Conservation (phyloP, 2,113 vertebrate genomes). For the Proteles cristata region DNA sequence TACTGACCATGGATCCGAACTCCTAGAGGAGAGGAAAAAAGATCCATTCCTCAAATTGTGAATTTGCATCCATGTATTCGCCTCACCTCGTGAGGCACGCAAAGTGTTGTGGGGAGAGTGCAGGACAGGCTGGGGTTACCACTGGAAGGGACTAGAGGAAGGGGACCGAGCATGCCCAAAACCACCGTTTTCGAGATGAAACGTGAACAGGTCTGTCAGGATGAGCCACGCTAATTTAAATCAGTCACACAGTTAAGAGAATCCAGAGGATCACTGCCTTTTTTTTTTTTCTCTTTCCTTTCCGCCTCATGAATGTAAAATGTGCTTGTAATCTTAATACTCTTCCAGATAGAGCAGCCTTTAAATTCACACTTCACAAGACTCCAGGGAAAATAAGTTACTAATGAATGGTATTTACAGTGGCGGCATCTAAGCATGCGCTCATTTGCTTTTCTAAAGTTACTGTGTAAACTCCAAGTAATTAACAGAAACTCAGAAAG, state of each 20-base stretch:
- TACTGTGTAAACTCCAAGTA: constrained; percentile 79
- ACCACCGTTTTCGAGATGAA: constrained; percentile 81
- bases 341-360: constrained; percentile 84
- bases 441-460: constrained; percentile 84
- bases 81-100: fast-evolving
- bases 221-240: constrained; percentile 87
- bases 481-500: constrained; percentile 78
- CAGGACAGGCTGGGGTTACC: constrained; percentile 73
- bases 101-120: constrained; percentile 51
- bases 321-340: constrained; percentile 89
- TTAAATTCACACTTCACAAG: constrained; percentile 87
- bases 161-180: constrained; percentile 72
- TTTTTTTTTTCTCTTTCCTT: constrained; percentile 86
- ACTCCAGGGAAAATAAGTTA: constrained; percentile 89
- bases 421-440: constrained; percentile 82
- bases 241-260: constrained; percentile 86
- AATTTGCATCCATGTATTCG: not conserved
- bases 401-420: constrained; percentile 91
- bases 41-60: not conserved
- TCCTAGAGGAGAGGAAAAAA: not conserved
- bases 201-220: constrained; percentile 78
- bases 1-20: not conserved
- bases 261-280: constrained; percentile 81
- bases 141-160: constrained; percentile 70
- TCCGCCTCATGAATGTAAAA: constrained; percentile 88